These are phyloP conservation scores for Dicerorhinus sumatrensis DNA, from an alignment of 2,113 vertebrate species.

Conservation along the genomic window DNA sequence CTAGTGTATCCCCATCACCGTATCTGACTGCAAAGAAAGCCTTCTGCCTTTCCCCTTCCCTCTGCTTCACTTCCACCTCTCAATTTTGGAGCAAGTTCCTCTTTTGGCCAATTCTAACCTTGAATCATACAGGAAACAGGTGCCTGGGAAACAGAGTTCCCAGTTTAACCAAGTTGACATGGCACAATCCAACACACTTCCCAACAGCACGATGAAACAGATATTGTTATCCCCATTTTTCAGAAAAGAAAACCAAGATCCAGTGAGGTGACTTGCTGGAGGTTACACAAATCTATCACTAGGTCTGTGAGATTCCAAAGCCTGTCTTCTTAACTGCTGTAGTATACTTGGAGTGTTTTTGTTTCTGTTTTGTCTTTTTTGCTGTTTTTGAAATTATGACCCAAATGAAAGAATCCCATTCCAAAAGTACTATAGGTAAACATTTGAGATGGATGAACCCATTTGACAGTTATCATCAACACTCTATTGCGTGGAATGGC, in stretches of 20 bases:
- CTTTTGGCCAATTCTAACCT: slow-evolving; percentile 1
- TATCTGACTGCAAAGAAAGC: not conserved
- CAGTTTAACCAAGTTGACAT: not conserved
- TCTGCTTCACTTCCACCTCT: not conserved
- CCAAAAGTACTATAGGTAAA: not conserved
- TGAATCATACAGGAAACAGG: not conserved
- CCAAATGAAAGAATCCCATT: not conserved
- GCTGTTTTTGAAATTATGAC: not conserved
- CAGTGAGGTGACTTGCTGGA: not conserved
- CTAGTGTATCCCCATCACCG: not conserved
- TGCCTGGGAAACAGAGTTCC: not conserved
- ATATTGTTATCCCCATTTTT: not conserved
- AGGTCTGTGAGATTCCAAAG: not conserved
- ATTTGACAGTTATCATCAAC: not conserved
- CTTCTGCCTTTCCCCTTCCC: not conserved
- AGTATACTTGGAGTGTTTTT: not conserved
- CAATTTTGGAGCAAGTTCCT: not conserved
- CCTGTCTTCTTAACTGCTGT: not conserved
- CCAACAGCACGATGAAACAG: not conserved
- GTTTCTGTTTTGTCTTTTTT: not conserved
- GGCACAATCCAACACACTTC: not conserved
- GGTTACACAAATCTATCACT: not conserved
- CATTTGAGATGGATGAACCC: not conserved
- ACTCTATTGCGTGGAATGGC: not conserved
- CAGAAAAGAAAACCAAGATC: slow-evolving; percentile 8